These are phyloP conservation scores for Microplitis mediator DNA, from an alignment of 1,140 invertebrate genomes.

Conservation along the genomic window DNA sequence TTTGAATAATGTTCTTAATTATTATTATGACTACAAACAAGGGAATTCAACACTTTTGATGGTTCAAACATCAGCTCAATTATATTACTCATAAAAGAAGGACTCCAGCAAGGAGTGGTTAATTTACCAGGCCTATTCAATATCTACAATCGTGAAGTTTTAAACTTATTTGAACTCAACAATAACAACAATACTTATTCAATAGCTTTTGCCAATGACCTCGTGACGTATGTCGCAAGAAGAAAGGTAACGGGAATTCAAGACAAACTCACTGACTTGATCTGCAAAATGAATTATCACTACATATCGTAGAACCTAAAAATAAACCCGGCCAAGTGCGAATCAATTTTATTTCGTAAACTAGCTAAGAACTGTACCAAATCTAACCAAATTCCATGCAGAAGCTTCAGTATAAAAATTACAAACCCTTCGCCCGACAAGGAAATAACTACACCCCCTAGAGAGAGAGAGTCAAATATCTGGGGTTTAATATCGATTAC, in stretches of 20 bases:
- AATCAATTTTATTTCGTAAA: constrained; percentile 26
- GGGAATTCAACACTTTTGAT: not conserved
- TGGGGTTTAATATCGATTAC: not conserved
- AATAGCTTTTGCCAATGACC: constrained; percentile 25
- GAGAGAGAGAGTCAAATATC: not conserved
- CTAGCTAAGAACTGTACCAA: not conserved
- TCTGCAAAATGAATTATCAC: constrained; percentile 3
- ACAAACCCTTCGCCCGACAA: not conserved
- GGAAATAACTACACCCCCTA: too few relatives aligned
- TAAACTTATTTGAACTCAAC: constrained; percentile 12
- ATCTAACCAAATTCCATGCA: not conserved
- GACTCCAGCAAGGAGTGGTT: constrained; percentile 20
- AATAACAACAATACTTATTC: not conserved
- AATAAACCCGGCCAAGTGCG: constrained; percentile 15
- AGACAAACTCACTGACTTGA: constrained; percentile 8
- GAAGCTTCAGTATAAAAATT: too few relatives aligned
- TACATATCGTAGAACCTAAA: constrained; percentile 26
- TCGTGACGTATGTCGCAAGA: constrained; percentile 5
- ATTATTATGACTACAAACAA: constrained; percentile 15
- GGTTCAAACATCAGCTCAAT: not conserved
- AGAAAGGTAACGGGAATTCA: not conserved
- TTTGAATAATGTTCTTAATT: not conserved
- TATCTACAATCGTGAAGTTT: constrained; percentile 18
- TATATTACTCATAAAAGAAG: not conserved
- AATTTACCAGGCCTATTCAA: constrained; percentile 29